Conservation (phyloP, 2,888 invertebrate genomes). For the Napeogenes sylphis region DNA sequence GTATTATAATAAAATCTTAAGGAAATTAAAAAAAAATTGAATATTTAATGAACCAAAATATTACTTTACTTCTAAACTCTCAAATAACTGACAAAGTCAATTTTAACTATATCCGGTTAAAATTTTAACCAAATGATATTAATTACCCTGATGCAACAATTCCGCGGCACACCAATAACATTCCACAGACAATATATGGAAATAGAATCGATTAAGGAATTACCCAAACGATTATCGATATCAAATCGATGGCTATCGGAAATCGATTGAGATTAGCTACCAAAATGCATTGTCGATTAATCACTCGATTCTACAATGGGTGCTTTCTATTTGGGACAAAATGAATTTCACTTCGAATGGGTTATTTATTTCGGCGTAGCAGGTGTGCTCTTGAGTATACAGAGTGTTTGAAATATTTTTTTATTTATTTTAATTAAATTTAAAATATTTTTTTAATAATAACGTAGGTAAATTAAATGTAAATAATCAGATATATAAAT, state of each 20-base stretch:
- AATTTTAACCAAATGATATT: too few relatives aligned
- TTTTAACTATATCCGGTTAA: too few relatives aligned
- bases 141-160: background rate
- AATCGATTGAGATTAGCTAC: slow-evolving; percentile 59
- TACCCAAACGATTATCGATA: slow-evolving; percentile 39
- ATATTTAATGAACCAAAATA: too few relatives aligned
- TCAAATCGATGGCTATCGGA: slow-evolving; percentile 51
- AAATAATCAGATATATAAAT: too few relatives aligned
- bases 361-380: slow-evolving; percentile 64
- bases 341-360: slow-evolving; percentile 65
- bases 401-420: slow-evolving; percentile 39
- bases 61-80: too few relatives aligned
- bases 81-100: too few relatives aligned
- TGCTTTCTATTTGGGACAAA: slow-evolving; percentile 62
- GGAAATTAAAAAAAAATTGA: too few relatives aligned
- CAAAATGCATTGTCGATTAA: slow-evolving; percentile 44
- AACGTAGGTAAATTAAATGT: too few relatives aligned
- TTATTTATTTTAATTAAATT: background rate
- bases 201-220: slow-evolving; percentile 27
- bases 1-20: too few relatives aligned
- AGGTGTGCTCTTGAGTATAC: slow-evolving; percentile 56
- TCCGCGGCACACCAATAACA: slow-evolving; percentile 4
- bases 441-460: too few relatives aligned
- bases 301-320: slow-evolving; percentile 35
- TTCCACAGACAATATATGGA: slow-evolving; percentile 14